Percentiles rank a stretch among this genome's conserved stretches.
phyloP scores from a whole-genome alignment of 2,113 vertebrate species.

The Brachypodius melanocephalos region DNA sequence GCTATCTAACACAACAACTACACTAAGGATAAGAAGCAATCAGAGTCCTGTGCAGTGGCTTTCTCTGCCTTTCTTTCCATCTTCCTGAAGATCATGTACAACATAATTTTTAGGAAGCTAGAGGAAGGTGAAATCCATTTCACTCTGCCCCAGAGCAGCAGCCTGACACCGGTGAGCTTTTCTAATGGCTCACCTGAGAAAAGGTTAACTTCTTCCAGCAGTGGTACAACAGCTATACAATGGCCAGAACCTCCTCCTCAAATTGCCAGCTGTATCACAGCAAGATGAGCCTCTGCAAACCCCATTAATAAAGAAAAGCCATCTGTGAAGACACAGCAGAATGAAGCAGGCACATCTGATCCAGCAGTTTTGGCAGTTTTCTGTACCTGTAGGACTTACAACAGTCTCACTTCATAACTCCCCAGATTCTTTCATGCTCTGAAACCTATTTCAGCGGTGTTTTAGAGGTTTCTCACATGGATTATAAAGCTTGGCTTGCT shows the following conservation, averaged over 20 bases:
- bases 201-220: neutral
- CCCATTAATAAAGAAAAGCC: neutral
- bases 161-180: neutral
- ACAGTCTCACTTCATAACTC: neutral
- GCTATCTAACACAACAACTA: neutral
- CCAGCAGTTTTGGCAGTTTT: neutral
- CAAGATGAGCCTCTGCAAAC: neutral
- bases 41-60: neutral
- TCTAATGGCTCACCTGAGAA: neutral
- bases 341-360: neutral
- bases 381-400: neutral
- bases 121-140: neutral
- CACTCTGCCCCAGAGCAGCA: neutral
- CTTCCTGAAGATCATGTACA: neutral
- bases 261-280: neutral
- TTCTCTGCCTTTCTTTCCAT: neutral
- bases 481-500: neutral
- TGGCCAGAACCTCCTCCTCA: neutral
- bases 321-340: neutral
- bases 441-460: neutral
- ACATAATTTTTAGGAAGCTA: neutral
- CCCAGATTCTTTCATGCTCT: neutral
- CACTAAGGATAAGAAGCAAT: neutral
- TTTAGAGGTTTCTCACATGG: neutral
- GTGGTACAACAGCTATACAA: neutral